Evolutionary conservation across 2,888 invertebrate genomes (phyloP).

Genomic region (Stenurella melanura): DNA sequence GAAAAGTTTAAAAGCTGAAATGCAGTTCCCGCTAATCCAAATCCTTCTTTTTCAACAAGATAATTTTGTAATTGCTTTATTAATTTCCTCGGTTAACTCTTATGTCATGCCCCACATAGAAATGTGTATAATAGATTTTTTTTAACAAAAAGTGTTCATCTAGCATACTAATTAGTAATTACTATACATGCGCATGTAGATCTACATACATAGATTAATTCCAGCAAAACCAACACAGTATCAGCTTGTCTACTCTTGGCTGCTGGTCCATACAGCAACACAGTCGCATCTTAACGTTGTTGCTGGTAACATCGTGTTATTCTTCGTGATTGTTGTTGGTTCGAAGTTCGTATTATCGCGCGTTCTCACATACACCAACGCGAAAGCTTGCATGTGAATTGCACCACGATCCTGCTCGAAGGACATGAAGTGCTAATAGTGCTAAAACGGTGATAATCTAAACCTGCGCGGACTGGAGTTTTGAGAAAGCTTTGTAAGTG

Average conservation of each 20-base stretch:
- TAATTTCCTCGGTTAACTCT: conserved; percentile 41
- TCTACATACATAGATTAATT: conserved; percentile 51
- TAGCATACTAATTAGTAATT: conserved; percentile 47
- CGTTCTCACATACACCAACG: conserved; percentile 46
- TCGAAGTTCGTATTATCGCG: conserved; percentile 45
- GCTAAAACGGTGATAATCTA: conserved; percentile 36
- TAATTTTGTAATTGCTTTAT: conserved; percentile 41
- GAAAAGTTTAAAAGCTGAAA: conserved; percentile 1
- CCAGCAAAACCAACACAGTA: conserved; percentile 51
- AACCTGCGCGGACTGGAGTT: conserved; percentile 30
- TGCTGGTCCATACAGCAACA: conserved; percentile 57
- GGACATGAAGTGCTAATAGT: conserved; percentile 51
- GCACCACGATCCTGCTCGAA: conserved; percentile 35
- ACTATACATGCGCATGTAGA: conserved; percentile 49
- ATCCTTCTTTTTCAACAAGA: conserved; percentile 52
- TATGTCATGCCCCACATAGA: conserved; percentile 46
- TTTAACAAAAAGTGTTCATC: conserved; percentile 38
- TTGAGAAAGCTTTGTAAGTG: conserved; percentile 32
- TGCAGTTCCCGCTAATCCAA: conserved; percentile 44
- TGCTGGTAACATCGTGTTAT: conserved; percentile 58
- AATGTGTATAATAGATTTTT: conserved; percentile 14
- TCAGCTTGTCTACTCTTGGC: conserved; percentile 62
- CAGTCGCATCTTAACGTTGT: conserved; percentile 65
- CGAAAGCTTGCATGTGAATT: conserved; percentile 39
- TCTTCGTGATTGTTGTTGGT: conserved; percentile 14